Evolutionary conservation across 2,113 vertebrate species (phyloP).

Genomic region (Petaurus breviceps): DNA sequence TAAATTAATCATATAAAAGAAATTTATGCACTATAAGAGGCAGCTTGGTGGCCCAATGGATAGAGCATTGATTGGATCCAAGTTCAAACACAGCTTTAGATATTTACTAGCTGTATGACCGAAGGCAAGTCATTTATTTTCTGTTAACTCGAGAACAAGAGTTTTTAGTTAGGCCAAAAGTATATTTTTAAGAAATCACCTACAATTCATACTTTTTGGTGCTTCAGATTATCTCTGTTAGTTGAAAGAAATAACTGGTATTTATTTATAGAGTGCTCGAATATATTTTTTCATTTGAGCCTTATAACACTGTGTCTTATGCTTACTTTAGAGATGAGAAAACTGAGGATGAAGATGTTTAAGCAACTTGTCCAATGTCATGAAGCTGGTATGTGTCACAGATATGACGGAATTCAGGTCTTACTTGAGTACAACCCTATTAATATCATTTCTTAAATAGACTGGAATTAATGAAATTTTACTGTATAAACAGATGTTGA

Average conservation of each 20-base stretch:
- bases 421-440: too few species aligned
- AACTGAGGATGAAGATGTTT: neutral
- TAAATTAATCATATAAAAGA: too few species aligned
- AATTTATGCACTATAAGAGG: too few species aligned
- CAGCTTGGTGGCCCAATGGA: neutral
- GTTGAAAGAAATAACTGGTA: neutral
- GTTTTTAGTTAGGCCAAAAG: too few species aligned
- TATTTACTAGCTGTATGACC: neutral
- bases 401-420: too few species aligned
- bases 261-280: neutral
- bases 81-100: neutral
- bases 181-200: neutral
- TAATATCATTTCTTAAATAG: neutral
- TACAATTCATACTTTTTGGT: neutral
- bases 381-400: too few species aligned
- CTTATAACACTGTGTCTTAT: neutral
- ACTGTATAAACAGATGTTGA: neutral
- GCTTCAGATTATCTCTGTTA: neutral
- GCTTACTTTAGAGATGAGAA: neutral
- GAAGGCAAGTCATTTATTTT: neutral
- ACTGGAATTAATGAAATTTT: neutral
- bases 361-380: neutral
- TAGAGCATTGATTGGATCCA: neutral
- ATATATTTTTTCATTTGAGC: neutral
- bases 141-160: too few species aligned